Conservation (phyloP, 2,888 invertebrate genomes). For the Eulithis prunata region DNA sequence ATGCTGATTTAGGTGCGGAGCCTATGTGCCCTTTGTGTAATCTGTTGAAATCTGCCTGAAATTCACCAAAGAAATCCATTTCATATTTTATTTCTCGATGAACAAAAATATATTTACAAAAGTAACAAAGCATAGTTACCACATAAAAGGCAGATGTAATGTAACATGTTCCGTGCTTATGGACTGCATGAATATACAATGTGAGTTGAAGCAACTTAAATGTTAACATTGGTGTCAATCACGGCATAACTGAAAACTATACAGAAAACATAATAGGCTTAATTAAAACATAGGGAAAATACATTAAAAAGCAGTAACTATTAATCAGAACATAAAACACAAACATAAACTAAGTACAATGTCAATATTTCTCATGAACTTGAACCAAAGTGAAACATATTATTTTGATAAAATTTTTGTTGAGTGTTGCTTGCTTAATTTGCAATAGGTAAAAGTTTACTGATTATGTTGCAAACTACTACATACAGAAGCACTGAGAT, state of each 20-base stretch:
- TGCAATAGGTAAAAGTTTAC: no score
- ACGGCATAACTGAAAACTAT: constrained; percentile 49
- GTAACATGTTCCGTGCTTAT: constrained; percentile 25
- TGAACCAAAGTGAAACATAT: no score
- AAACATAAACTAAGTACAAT: no score
- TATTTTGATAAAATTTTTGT: no score
- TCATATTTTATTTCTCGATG: not conserved
- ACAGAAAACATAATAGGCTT: constrained; percentile 47
- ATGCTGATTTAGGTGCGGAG: constrained; percentile 86
- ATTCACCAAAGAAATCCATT: constrained; percentile 33
- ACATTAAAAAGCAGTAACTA: no score
- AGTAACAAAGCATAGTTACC: constrained; percentile 33
- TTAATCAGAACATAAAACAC: no score
- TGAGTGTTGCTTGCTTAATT: no score
- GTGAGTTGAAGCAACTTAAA: constrained; percentile 45
- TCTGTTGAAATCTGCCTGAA: constrained; percentile 90
- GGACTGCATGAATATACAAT: constrained; percentile 25
- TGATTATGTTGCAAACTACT: no score
- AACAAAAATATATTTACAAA: constrained; percentile 19
- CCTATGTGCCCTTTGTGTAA: constrained; percentile 92
- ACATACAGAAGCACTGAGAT: no score
- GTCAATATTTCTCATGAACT: no score
- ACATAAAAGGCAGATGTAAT: constrained; percentile 15
- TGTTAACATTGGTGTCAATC: constrained; percentile 42
- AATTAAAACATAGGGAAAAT: constrained; percentile 19